Evolutionary conservation across 2,797 vertebrate species (phyloP).

Genomic region (Varecia variegata): DNA sequence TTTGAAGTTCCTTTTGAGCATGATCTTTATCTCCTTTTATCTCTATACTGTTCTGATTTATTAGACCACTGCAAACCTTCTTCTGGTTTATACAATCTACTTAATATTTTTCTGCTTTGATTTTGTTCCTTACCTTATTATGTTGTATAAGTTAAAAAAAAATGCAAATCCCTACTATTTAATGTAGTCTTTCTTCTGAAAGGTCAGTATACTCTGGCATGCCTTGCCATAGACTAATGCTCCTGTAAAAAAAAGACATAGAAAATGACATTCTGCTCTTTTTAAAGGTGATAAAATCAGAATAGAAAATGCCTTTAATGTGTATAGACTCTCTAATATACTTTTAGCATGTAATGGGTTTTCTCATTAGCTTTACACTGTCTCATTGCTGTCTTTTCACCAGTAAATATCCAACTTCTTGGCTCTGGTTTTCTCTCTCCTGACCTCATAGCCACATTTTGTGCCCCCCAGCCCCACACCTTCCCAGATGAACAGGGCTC

Average conservation of each 20-base stretch:
- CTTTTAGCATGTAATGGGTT: neutral
- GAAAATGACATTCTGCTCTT: neutral
- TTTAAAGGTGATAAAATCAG: neutral
- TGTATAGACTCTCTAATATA: neutral
- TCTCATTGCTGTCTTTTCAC: neutral
- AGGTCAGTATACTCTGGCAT: neutral
- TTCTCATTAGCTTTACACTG: neutral
- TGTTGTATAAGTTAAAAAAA: neutral
- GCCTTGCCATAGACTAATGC: neutral
- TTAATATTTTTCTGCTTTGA: constrained; percentile 38
- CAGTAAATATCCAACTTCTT: neutral
- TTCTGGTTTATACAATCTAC: constrained; percentile 26
- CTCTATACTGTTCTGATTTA: neutral
- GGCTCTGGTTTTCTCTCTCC: neutral
- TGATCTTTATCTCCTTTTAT: constrained; percentile 31
- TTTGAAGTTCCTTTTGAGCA: neutral
- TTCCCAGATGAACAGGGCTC: neutral
- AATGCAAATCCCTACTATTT: neutral
- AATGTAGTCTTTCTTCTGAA: constrained; percentile 1
- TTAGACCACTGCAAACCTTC: neutral
- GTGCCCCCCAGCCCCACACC: neutral
- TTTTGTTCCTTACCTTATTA: constrained; percentile 39
- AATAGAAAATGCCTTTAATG: neutral
- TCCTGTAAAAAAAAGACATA: neutral
- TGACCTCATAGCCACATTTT: constrained; percentile 10